Evolutionary conservation across 2,113 vertebrate genomes (phyloP), one percentile per base, ranked within the genome.

Genomic region (Ovis canadensis): DNA sequence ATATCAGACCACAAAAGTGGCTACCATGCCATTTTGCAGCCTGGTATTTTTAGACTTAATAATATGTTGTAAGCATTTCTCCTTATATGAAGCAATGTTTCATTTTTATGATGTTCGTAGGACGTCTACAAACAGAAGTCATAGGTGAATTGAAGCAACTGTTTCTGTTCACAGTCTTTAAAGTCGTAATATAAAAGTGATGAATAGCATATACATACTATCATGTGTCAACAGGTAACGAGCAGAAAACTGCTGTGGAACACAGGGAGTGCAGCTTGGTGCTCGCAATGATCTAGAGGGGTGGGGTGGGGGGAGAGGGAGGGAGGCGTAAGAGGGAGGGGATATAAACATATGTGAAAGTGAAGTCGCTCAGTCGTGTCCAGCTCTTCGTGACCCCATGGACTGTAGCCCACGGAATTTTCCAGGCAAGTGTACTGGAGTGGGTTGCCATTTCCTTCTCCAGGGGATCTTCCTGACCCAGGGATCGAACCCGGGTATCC

Each of bases 81-180:
- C 60, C 52, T n/a, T 81, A 17, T 55, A 90, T 40, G 71, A 92
- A 50, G 59, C 48, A 88, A 62, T 13, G 29, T 64, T 82, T 91
- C n/a, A 87, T 74, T 97, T 97, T 95, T 94, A 89, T 77, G 17
- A 95, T 77, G 25, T 91, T 60, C 48, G 29, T n/a, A 3, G 17
- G 31, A 84, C 2, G 17, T 97, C 45, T 82, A 93, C 31, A 93
- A 45, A 82, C 6, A 55, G 29, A 48, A 78, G 33, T 92, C 93
- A 92, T 8, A 78, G 17, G 64, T 93, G 50, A 96, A 91, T 43
- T 88, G 21, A 59, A 27, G 40, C 33, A 92, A 54, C 13, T 52
- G 89, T 57, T 92, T 77, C 27, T 67, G 27, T 83, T 92, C 43
- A 45, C 1, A 90, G 19, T 91, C 71, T 94, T 92, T 90, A 21